A percentile compares a stretch with the other conserved stretches of the same genome.
Conservation (phyloP, 2,797 vertebrate species). For the Cheirogaleus major region DNA sequence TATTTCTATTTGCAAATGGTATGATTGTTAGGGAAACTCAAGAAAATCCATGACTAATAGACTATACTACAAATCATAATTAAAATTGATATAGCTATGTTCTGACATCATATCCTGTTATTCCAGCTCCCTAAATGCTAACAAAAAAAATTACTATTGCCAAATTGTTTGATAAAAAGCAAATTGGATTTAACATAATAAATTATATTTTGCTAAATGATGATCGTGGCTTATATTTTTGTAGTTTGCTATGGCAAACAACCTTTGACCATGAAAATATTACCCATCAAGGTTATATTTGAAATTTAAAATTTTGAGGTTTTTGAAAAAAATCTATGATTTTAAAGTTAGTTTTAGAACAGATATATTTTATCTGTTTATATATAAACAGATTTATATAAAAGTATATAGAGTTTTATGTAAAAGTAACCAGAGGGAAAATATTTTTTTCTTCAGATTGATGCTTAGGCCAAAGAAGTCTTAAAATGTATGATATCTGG, state of each 20-base stretch:
- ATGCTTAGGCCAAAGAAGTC: conserved; percentile 25
- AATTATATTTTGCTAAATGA: neutral
- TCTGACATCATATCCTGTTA: conserved; percentile 7
- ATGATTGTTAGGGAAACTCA: neutral
- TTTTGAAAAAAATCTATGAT: neutral
- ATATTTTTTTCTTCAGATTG: neutral
- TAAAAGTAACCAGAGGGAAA: neutral
- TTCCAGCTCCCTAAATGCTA: neutral
- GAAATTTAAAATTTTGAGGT: neutral
- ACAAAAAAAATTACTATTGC: neutral
- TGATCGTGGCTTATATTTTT: neutral
- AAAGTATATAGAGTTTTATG: neutral
- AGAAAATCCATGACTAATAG: neutral
- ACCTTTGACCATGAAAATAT: neutral
- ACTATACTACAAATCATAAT: neutral
- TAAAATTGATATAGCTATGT: neutral
- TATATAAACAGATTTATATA: neutral
- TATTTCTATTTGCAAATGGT: neutral
- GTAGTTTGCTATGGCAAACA: neutral
- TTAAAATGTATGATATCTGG: neutral
- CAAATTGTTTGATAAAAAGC: neutral
- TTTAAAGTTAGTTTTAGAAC: neutral
- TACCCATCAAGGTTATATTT: neutral
- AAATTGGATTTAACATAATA: neutral
- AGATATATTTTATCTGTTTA: neutral